Evolutionary conservation across 2,888 invertebrate species (phyloP).

Genomic region (Hecatera dysodea): DNA sequence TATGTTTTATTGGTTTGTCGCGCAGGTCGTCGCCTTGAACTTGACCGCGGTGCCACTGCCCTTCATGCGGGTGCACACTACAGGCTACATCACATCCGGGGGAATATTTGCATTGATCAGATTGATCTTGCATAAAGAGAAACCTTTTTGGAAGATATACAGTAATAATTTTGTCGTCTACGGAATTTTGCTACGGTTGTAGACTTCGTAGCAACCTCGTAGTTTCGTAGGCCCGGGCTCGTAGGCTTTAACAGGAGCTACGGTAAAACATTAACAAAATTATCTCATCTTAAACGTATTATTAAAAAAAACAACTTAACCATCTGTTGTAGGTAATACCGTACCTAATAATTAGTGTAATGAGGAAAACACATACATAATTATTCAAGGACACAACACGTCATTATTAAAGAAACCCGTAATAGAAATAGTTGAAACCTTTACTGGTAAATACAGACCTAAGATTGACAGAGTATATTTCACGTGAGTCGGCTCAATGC

Average conservation of each 20-base stretch:
- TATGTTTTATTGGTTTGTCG: constrained; percentile 60
- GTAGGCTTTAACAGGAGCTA: constrained; percentile 11
- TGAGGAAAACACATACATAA: constrained; percentile 40
- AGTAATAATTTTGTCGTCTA: constrained; percentile 9
- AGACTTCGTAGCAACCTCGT: constrained; percentile 34
- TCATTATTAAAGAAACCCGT: constrained; percentile 50
- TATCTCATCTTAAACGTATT: neutral
- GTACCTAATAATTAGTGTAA: constrained; percentile 16
- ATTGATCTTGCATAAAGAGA: constrained; percentile 31
- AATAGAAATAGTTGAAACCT: constrained; percentile 40
- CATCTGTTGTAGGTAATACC: neutral
- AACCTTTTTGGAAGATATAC: neutral
- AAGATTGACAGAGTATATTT: constrained; percentile 56
- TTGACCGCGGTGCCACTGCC: constrained; percentile 64
- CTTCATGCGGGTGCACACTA: constrained; percentile 50
- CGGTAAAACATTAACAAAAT: neutral
- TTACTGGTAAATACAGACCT: constrained; percentile 30
- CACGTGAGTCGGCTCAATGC: constrained; percentile 53
- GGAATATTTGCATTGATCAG: constrained; percentile 40
- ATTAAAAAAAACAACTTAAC: constrained; percentile 8
- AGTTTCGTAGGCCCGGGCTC: constrained; percentile 12
- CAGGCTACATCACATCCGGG: constrained; percentile 35
- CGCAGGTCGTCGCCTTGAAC: constrained; percentile 61
- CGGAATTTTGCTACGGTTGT: constrained; percentile 1
- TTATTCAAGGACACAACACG: constrained; percentile 39